Percentiles rank a stretch among this genome's conserved stretches.
These are phyloP conservation scores for Nasonovia ribisnigri DNA, from an alignment of 2,888 invertebrate genomes.

Conservation along the genomic window DNA sequence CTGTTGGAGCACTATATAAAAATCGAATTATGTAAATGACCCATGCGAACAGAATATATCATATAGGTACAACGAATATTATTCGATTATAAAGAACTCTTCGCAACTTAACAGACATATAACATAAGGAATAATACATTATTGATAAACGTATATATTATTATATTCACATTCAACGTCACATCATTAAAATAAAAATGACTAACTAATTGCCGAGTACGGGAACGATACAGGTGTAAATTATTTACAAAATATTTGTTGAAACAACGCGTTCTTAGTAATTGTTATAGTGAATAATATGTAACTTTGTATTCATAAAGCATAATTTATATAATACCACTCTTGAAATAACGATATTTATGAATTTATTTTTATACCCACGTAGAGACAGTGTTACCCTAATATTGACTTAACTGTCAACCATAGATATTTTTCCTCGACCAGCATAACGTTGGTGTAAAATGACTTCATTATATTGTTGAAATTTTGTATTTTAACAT, in stretches of 20 bases:
- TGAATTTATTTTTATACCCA: background rate
- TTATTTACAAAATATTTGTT: background rate
- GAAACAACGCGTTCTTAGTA: background rate
- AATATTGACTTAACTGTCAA: background rate
- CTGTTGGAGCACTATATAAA: slow-evolving; percentile 5
- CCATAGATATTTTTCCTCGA: background rate
- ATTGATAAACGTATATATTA: slow-evolving; percentile 16
- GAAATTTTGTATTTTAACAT: background rate
- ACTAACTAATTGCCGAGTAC: background rate
- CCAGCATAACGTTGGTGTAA: background rate
- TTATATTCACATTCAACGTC: background rate
- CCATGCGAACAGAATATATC: background rate
- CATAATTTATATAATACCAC: background rate
- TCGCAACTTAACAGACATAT: slow-evolving; percentile 3
- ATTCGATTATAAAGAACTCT: background rate
- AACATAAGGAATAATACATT: background rate
- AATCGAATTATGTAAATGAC: slow-evolving; percentile 22
- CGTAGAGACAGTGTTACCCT: background rate
- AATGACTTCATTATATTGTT: background rate
- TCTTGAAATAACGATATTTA: background rate
- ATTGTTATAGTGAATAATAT: background rate
- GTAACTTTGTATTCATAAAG: background rate
- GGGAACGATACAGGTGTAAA: background rate
- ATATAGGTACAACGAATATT: background rate
- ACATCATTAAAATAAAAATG: background rate